These are phyloP conservation scores for Diaphora mendica DNA, from an alignment of 2,888 invertebrate genomes.

Conservation along the genomic window DNA sequence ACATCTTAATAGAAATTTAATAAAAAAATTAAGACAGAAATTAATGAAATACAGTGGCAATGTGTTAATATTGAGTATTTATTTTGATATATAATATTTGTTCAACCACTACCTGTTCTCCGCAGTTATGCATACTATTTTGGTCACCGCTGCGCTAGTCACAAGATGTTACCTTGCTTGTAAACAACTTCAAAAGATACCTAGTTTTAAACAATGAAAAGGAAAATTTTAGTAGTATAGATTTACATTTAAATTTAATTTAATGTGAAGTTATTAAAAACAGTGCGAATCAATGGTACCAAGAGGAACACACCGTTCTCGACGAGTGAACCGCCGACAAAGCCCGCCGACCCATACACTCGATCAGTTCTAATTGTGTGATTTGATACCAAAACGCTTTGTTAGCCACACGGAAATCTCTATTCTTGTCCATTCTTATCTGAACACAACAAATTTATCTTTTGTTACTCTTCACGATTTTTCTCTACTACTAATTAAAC, in stretches of 20 bases:
- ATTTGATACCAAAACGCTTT: constrained; percentile 85
- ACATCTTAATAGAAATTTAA: neutral
- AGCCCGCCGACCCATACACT: constrained; percentile 73
- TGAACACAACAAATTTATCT: constrained; percentile 77
- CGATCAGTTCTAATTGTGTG: constrained; percentile 86
- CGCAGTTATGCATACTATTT: no score
- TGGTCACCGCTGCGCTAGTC: no score
- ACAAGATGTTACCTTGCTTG: no score
- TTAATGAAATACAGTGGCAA: neutral
- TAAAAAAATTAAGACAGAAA: neutral
- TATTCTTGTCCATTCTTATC: constrained; percentile 80
- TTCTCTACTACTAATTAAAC: constrained; percentile 64
- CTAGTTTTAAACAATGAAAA: no score
- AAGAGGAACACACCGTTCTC: constrained; percentile 60
- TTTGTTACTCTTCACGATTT: constrained; percentile 67
- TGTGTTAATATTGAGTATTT: neutral
- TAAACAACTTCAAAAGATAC: no score
- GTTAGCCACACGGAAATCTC: constrained; percentile 80
- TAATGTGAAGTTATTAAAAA: neutral
- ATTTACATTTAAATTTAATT: no score
- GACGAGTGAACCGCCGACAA: constrained; percentile 81
- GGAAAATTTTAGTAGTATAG: no score
- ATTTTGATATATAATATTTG: neutral
- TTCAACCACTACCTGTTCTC: neutral
- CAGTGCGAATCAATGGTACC: constrained; percentile 28